phyloP scores from a whole-genome alignment of 1,140 invertebrate genomes.

The Yoshiicerus persimilis region DNA sequence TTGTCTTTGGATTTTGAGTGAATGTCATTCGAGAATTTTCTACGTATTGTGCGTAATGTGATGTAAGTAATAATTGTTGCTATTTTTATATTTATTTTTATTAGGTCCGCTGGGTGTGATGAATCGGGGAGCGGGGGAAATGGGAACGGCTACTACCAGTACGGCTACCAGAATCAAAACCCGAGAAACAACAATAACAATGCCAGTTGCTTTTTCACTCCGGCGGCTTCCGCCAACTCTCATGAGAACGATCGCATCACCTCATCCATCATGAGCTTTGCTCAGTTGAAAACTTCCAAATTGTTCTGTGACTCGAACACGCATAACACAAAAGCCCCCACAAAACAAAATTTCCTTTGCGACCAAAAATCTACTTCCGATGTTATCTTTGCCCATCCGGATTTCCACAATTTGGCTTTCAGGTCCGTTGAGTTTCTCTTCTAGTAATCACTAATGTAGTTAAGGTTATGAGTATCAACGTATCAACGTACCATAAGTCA shows the following conservation, averaged over 20 bases:
- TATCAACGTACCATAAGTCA: neutral
- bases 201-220: constrained; percentile 36
- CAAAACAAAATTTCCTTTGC: constrained; percentile 69
- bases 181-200: neutral
- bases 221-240: neutral
- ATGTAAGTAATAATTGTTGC: constrained; percentile 6
- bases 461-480: neutral
- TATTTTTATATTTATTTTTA: constrained; percentile 27
- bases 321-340: constrained; percentile 65
- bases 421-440: constrained; percentile 27
- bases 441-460: neutral
- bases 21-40: neutral
- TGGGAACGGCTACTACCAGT: constrained; percentile 12
- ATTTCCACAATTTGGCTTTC: constrained; percentile 57
- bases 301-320: constrained; percentile 64
- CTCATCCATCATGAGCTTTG: constrained; percentile 62
- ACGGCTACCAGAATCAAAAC: neutral
- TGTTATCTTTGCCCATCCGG: constrained; percentile 62
- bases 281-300: constrained; percentile 49
- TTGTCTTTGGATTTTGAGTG: neutral
- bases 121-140: constrained; percentile 34
- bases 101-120: constrained; percentile 49
- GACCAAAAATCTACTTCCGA: constrained; percentile 63
- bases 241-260: constrained; percentile 51
- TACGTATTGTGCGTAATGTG: neutral